A percentile compares a stretch with the other conserved stretches of the same genome.
phyloP scores from a whole-genome alignment of 1,140 invertebrate species.

The Stegodyphus dumicola region DNA sequence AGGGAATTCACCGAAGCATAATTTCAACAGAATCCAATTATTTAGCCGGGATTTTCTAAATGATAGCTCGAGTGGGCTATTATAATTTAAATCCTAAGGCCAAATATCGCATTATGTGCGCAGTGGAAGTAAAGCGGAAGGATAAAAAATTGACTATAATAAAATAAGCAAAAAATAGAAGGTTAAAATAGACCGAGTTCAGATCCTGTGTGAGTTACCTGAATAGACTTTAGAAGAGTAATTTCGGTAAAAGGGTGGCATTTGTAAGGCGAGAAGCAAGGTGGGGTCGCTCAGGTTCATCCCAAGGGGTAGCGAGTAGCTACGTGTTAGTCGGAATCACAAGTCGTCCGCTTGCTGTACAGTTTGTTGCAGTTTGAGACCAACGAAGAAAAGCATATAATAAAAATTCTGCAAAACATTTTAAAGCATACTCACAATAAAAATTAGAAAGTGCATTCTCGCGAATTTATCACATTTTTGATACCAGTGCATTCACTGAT shows the following conservation, averaged over 20 bases:
- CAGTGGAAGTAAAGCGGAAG: not conserved
- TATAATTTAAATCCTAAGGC: conserved; percentile 49
- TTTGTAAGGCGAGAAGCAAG: not conserved
- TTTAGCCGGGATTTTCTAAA: conserved; percentile 57
- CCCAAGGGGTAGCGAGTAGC: not conserved
- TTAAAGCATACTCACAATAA: no score
- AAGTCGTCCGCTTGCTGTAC: no score
- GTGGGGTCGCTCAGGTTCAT: not conserved
- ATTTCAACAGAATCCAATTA: conserved; percentile 50
- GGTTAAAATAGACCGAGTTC: not conserved
- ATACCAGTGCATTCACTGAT: no score
- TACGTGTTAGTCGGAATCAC: not conserved
- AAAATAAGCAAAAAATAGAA: not conserved
- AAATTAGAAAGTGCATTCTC: no score
- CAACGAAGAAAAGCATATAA: no score
- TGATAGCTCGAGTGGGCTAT: conserved; percentile 34
- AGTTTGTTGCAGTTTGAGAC: no score
- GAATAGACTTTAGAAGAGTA: conserved; percentile 38
- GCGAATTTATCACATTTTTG: no score
- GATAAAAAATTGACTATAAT: not conserved
- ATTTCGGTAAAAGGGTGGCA: conserved; percentile 46
- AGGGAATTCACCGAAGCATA: conserved; percentile 22
- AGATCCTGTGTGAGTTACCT: conserved; percentile 3
- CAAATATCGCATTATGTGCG: not conserved
- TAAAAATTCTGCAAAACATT: no score